These are phyloP conservation scores for Drosophila pandora DNA, from an alignment of 1,140 invertebrate species.

Conservation along the genomic window DNA sequence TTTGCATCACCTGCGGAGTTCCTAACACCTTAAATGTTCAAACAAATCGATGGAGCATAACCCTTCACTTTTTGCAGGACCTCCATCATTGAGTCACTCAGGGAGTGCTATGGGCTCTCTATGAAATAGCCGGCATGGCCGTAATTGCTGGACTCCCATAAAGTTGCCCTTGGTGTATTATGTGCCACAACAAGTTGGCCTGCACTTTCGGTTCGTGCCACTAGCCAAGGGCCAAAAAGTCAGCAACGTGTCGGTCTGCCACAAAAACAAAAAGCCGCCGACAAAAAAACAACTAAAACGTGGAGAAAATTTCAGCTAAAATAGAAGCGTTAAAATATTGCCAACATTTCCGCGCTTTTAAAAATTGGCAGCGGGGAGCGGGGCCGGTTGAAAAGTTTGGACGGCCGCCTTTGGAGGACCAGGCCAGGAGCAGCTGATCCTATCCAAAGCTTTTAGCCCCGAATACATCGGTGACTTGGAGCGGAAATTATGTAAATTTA, in stretches of 20 bases:
- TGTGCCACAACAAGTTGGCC: constrained; percentile 61
- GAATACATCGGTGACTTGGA: constrained; percentile 69
- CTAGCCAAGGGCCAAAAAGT: constrained; percentile 47
- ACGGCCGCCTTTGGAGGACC: constrained; percentile 23
- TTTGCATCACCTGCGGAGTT: background rate
- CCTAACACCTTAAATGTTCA: background rate
- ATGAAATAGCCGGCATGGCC: constrained; percentile 46
- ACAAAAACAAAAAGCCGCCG: constrained; percentile 29
- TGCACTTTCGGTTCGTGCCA: constrained; percentile 31
- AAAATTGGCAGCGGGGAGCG: background rate
- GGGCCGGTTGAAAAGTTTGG: constrained; percentile 20
- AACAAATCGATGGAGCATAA: constrained; percentile 11
- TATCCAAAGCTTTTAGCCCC: constrained; percentile 62
- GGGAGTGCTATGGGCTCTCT: background rate
- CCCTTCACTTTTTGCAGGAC: constrained; percentile 15
- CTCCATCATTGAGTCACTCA: constrained; percentile 11
- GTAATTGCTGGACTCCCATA: constrained; percentile 76
- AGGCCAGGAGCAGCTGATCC: constrained; percentile 60
- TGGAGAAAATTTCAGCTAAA: constrained; percentile 63
- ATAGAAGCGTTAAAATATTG: constrained; percentile 75
- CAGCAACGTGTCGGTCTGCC: constrained; percentile 42
- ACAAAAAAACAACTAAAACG: constrained; percentile 25
- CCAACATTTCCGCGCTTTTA: constrained; percentile 48
- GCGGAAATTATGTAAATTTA: constrained; percentile 81
- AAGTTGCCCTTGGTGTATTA: constrained; percentile 57